Evolutionary conservation across 2,113 vertebrate species (phyloP), one percentile per base, ranked within the genome.

Genomic region (Taurulus bubalis): DNA sequence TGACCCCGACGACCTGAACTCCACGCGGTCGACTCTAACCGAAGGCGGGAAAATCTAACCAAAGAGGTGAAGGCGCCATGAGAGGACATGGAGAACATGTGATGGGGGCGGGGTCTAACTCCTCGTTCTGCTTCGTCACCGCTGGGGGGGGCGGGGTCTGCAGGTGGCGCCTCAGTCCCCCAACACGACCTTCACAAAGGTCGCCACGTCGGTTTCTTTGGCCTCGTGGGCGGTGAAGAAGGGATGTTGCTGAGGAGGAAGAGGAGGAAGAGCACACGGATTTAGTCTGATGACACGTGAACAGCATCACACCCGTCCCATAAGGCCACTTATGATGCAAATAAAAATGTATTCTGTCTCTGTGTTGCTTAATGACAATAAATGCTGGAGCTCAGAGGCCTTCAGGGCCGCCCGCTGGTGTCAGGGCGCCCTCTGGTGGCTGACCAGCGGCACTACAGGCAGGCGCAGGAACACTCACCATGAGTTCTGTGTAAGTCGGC

Each of bases 171-270:
- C 73, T 97, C 96, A 98, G 93, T 97, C 97, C 89, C 96, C 96
- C 90, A 99, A 91, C 95, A 98, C 97, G 90, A 95, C 92, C 89
- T 97, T 98, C 91, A 99, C 98, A 93, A 99, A 99, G 94, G 96
- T 97, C 67, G 97, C 97, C 95, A 98, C 97, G 71, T 99, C 98
- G 79, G 97, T 98, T 75, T 96, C 97, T 97, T 98, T 98, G 96
- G 96, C 96, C 95, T 98, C 97, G 5, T 99, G 97, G 92, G 94
- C 91, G 77, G 95, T 96, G 95, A 98, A 98, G 96, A 99, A 99
- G 80, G 91, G 96, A 94, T 98, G 98, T 97, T 96, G 96, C 98
- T 99, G 93, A 38, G 66, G 72, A 85, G 47, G 40, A 75, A 15
- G 67, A 24, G 0, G 14, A 42, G 2, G 34, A 4, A 42, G 40